Evolutionary conservation across 2,797 vertebrate genomes (phyloP).

Genomic region (Antrozous pallidus): DNA sequence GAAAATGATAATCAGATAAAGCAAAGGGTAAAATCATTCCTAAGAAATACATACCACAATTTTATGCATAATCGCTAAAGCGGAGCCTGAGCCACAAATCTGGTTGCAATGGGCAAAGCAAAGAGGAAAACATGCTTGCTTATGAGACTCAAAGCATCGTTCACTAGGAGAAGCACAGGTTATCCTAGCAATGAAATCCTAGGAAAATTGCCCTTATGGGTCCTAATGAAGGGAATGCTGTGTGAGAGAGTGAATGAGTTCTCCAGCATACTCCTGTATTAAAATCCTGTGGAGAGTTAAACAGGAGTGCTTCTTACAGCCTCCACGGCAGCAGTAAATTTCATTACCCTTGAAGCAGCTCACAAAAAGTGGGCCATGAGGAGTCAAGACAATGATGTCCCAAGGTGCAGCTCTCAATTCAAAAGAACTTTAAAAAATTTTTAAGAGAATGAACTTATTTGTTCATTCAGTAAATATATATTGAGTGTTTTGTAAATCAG

Average conservation of each 20-base stretch:
- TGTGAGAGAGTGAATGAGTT: not conserved
- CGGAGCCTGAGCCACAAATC: not conserved
- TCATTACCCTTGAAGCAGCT: not conserved
- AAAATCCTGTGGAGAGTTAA: not conserved
- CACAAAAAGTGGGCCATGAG: not conserved
- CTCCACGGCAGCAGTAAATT: not conserved
- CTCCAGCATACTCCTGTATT: not conserved
- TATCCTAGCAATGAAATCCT: not conserved
- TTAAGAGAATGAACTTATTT: not conserved
- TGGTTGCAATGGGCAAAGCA: not conserved
- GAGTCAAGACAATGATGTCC: not conserved
- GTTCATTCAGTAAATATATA: not conserved
- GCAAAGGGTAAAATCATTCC: not conserved
- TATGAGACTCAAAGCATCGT: not conserved
- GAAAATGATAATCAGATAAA: not conserved
- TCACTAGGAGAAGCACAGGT: not conserved
- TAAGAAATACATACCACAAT: not conserved
- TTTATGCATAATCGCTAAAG: conserved; percentile 13
- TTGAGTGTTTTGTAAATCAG: not conserved
- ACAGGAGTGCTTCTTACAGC: not conserved
- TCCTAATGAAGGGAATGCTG: not conserved
- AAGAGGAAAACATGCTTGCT: not conserved
- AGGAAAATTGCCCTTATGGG: not conserved
- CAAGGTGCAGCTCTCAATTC: not conserved
- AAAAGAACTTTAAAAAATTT: not conserved